phyloP scores from a whole-genome alignment of 2,113 vertebrate genomes.

The Coracopsis vasa region DNA sequence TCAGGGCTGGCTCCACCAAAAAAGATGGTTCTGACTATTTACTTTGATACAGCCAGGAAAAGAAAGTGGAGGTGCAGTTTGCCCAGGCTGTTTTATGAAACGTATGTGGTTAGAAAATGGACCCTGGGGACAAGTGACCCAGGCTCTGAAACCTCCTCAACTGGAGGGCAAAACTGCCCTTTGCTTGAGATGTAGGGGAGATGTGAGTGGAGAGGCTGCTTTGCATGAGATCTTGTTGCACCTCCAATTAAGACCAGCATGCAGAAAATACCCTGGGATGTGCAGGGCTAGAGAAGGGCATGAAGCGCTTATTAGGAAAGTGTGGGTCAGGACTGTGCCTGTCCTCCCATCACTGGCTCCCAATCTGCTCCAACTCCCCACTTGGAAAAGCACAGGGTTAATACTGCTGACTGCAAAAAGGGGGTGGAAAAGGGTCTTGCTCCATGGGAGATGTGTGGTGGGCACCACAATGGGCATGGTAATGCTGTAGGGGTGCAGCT shows the following conservation, averaged over 20 bases:
- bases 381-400: neutral
- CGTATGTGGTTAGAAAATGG: neutral
- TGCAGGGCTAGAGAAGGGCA: neutral
- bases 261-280: neutral
- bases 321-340: neutral
- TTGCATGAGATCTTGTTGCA: neutral
- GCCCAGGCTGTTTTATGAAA: neutral
- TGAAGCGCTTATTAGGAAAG: neutral
- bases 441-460: neutral
- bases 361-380: neutral
- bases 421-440: neutral
- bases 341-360: rapidly evolving
- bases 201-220: neutral
- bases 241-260: neutral
- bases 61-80: neutral
- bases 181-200: neutral
- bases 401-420: neutral
- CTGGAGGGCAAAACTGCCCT: neutral
- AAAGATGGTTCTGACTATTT: conserved; percentile 1
- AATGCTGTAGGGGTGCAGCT: neutral
- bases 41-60: neutral
- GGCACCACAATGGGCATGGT: rapidly evolving
- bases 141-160: neutral
- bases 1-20: neutral
- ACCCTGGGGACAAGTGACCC: neutral